Evolutionary conservation across 2,888 invertebrate species (phyloP), one percentile per base, ranked within the genome.

Genomic region (Allacma fusca): DNA sequence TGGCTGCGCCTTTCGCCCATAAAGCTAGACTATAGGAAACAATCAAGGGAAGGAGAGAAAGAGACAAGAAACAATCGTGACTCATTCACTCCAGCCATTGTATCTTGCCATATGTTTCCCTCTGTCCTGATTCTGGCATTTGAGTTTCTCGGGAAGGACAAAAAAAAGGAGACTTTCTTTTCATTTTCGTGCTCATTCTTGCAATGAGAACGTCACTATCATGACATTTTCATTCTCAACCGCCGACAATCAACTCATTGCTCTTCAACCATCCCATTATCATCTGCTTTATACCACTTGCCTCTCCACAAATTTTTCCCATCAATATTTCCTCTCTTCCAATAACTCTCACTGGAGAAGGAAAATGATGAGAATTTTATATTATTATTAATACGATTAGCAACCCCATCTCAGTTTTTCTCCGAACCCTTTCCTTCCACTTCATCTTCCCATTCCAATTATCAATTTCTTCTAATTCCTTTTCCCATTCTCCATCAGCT

Each of bases 171-270:
- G n/a, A 23, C 44, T 74, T 57, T 74, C 74, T 67, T 65, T 74
- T 68, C 72, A 59, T 59, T 75, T 70, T 70, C 74, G 9, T 50
- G 9, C 69, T 59, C 72, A 72, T 59, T 57, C 57, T 62, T 62
- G 24, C 62, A 23, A 62, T 2, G 62, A 62, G 62, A 62, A 62
- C 74, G 44, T 74, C 74, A 13, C 74, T 74, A 74, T 74, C 74
- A 65, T 74, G 74, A 74, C 74, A 74, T 74, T 74, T 74, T 67
- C 74, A 67, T 74, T 74, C 64, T 26, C 72, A 72, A 24, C 64
- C 65, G 21, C 24, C 40, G 65, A 74, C 65, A 67, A 64, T 59
- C 72, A 72, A 59, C 72, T 40, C 34, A 34, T 62, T 62, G 62
- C 62, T 62, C 62, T 62, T 62, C 62, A 62, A 23, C 62, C 24